Evolutionary conservation across 2,888 invertebrate genomes (phyloP), one percentile per base, ranked within the genome.

Genomic region (Biston stratarius): DNA sequence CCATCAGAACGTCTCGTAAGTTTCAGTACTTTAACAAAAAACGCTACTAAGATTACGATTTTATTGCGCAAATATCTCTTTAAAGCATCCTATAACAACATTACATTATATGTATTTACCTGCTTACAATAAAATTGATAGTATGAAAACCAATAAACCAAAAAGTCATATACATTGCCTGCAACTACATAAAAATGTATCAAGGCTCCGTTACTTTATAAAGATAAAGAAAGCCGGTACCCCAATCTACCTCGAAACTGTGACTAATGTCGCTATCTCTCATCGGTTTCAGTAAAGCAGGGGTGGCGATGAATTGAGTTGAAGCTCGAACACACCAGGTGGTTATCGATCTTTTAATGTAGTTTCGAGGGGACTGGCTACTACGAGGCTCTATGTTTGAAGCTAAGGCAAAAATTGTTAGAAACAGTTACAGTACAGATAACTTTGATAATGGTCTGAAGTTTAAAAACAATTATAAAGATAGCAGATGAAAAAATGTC

Each of bases 311-410:
- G 52, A 56, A 67, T 70, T 60, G 57, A 65, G 67, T 66, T 49
- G 57, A 70, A 71, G 68, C 68, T 51, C 48, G 48, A 38, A 52
- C 72, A 59, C 70, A 64, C 70, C 70, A 70, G 70, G 72, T 73
- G 72, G 70, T 38, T 69, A 71, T 71, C 67, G 71, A 71, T 67
- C 66, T 55, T 14, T 15, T 56, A 60, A 56, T 59, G 47, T 49
- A 40, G 14, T 24, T 33, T 10, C 33, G 24, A 38, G 58, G 58
- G 58, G 48, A 47, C 38, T 38, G 42, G 8, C 7, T 24, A 33
- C 12, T 33, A 1, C 5, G 42, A 24, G 24, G 15, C 44, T 8
- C 33, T 5, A 40, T 11, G 15, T 10, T 33, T 42, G n/a, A 38
- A 55, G 55, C 24, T 55, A 42, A 10, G 9, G 12, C 24, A 24